phyloP scores from a whole-genome alignment of 2,113 vertebrate species.

The Cyanoramphus novaezelandiae region DNA sequence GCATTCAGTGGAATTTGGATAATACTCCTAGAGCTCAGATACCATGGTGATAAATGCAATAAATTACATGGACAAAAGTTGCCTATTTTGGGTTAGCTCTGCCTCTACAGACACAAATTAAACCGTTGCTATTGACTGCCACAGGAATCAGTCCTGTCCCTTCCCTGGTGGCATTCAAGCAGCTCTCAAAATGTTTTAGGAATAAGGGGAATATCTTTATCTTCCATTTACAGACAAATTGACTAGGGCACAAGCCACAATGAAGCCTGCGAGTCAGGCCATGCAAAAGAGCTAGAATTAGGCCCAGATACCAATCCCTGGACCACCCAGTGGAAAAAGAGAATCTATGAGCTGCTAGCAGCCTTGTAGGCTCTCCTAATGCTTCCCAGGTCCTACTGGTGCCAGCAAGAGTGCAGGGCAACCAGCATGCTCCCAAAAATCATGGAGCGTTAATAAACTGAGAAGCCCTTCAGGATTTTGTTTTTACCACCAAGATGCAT shows the following conservation, averaged over 20 bases:
- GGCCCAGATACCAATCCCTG: background rate
- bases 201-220: background rate
- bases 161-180: background rate
- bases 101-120: background rate
- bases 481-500: slow-evolving; percentile 44
- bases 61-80: slow-evolving; percentile 45
- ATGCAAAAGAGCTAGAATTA: background rate
- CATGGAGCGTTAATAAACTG: slow-evolving; percentile 20
- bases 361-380: background rate
- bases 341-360: background rate
- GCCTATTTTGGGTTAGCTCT: background rate
- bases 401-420: slow-evolving; percentile 34
- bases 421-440: background rate
- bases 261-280: background rate
- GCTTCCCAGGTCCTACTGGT: background rate
- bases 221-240: background rate
- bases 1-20: slow-evolving; percentile 60
- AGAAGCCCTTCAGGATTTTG: slow-evolving; percentile 46
- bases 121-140: slow-evolving; percentile 8
- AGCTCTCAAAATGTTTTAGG: background rate
- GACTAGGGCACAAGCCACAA: accelerated
- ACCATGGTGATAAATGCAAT: slow-evolving; percentile 49
- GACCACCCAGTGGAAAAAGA: slow-evolving; percentile 35
- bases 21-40: background rate
- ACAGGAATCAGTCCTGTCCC: background rate